Evolutionary conservation across 2,888 invertebrate genomes (phyloP).

Genomic region (Tuberolachnus salignus): DNA sequence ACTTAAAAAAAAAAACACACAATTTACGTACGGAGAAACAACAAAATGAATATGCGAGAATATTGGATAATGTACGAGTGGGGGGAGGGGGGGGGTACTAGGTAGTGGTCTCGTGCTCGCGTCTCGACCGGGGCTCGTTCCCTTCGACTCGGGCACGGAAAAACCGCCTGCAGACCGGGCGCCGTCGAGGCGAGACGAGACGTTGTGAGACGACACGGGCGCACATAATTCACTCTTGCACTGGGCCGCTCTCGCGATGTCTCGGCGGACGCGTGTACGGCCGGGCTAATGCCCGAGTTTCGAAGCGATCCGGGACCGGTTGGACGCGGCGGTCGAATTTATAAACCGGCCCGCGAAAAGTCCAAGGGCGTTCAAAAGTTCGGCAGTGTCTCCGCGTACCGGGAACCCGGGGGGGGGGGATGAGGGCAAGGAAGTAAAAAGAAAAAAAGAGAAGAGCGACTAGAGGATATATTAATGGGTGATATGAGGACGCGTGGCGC

Average conservation of each 20-base stretch:
- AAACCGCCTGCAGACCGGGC: neutral
- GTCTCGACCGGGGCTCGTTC: constrained; percentile 10
- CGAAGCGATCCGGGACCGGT: too few species aligned
- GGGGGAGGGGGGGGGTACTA: too few species aligned
- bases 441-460: too few species aligned
- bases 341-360: too few species aligned
- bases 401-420: too few species aligned
- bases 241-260: neutral
- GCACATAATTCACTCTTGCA: neutral
- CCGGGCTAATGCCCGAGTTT: neutral
- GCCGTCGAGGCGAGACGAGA: neutral
- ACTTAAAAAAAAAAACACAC: neutral
- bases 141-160: constrained; percentile 8
- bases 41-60: constrained; percentile 3
- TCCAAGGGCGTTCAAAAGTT: too few species aligned
- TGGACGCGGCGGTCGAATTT: too few species aligned
- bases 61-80: neutral
- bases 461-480: too few species aligned
- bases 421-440: too few species aligned
- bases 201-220: neutral
- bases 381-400: too few species aligned
- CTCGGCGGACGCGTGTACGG: neutral
- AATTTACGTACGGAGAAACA: neutral
- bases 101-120: constrained; percentile 12
- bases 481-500: too few species aligned